Base-by-base conservation (phyloP, 2,888 invertebrate genomes). In the Microchrysa polita region DNA sequence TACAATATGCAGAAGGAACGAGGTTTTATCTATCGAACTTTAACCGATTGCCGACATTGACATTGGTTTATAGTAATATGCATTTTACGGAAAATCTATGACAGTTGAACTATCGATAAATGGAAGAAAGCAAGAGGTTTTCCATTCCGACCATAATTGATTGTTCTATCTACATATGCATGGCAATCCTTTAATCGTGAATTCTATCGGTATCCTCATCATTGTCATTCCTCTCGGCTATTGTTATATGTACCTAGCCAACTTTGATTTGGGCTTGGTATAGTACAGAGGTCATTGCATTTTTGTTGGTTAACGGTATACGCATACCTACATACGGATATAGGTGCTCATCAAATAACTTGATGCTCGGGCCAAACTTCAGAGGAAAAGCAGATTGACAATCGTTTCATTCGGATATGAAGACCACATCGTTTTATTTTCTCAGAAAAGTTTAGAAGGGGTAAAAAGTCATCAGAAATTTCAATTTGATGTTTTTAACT, bases 181-280 rank as follows among this genome's bases (percentile, higher is more conserved):
- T 63, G 40, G 61, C 61, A 63, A 63, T 42, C 61, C 18, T 63
- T 63, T 63, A 63, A 63, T 63, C 61, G 42, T 40, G 42, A 40
- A 63, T 40, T 18, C 20, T 12, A 34, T 7, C 27, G 27, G n/a
- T n/a, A n/a, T n/a, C n/a, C n/a, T n/a, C n/a, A n/a, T 34, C 27
- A 34, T 34, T 7, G 7, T 34, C 27, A n/a, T n/a, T 42, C 61
- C 61, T 42, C n/a, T 34, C 14, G 61, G 61, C 18, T 42, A 63
- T 63, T 63, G 40, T 63, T 63, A 40, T 40, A n/a, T n/a, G n/a
- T n/a, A n/a, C n/a, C n/a, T n/a, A 16, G 61, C 61, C 27, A 34
- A 42, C 61, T 63, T 63, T 63, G 61, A 63, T 63, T 42, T n/a
- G n/a, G n/a, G n/a, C 61, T 63, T 63, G 61, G 40, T 12, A n/a